Evolutionary conservation across 2,797 vertebrate species (phyloP), one percentile per base, ranked within the genome.

Genomic region (Melanotaenia pygmaea): DNA sequence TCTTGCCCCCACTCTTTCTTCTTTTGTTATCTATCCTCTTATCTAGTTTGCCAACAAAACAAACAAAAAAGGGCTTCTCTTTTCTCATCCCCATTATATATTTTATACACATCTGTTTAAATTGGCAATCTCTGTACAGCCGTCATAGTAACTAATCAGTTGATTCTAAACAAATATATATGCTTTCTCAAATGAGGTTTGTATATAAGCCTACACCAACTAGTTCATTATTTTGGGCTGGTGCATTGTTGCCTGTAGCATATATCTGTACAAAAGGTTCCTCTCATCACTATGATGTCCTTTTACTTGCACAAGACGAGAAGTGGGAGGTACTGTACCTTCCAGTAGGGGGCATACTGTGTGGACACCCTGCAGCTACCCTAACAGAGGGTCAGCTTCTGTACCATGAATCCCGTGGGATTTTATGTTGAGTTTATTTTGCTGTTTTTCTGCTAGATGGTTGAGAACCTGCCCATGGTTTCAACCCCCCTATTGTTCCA

Each of bases 401-500:
- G 78, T 81, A 74, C 68, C 78, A 78, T 24, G 7, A 80, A 74
- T 82, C 89, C 89, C 78, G 0, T 10, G 80, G 80, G 86, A 86
- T 59, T 66, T 64, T 56, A 3, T 32, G 34, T 37, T 35, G 51
- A 47, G 59, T 67, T 80, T 28, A 45, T 81, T 71, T 60, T 64
- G 37, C 81, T 70, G 65, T 64, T 34, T 74, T 37, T 63, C 72
- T 76, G 40, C 67, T n/a, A 53, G 70, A 80, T 73, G 51, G 40
- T 78, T 72, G 18, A 18, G 58, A 74, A 70, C 54, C 37, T 88
- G 86, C 69, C 90, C 86, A 79, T 58, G 38, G 72, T 86, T 91
- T 92, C 85, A 91, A 91, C 91, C 90, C 86, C 40, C 57, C 68
- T 67, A 76, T 87, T 86, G 74, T 83, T 89, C 57, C 77, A 22